phyloP scores from a whole-genome alignment of 2,113 vertebrate genomes.

The Chroicocephalus ridibundus region DNA sequence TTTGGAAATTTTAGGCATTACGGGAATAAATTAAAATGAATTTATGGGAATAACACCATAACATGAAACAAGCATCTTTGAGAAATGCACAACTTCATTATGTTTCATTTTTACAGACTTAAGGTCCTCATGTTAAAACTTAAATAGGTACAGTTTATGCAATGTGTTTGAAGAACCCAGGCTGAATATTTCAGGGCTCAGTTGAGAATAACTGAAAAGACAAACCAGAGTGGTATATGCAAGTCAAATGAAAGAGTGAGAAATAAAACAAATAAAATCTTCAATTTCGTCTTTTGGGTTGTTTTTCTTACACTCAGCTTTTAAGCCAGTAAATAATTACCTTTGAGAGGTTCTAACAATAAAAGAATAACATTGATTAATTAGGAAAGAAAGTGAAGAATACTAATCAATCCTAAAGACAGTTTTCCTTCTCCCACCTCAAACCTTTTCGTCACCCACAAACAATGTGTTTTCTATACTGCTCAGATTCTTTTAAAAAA shows the following conservation, averaged over 20 bases:
- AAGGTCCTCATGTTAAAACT: background rate
- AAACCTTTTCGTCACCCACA: background rate
- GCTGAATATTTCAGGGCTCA: background rate
- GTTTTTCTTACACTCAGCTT: slow-evolving; percentile 12
- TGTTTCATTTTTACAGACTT: background rate
- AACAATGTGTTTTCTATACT: slow-evolving; percentile 57
- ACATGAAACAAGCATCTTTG: background rate
- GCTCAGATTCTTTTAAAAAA: slow-evolving; percentile 52
- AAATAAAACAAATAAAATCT: background rate
- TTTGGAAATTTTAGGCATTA: background rate
- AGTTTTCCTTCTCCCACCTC: slow-evolving; percentile 62
- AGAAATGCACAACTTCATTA: background rate
- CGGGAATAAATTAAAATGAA: background rate
- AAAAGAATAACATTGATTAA: slow-evolving; percentile 62
- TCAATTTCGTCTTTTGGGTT: background rate
- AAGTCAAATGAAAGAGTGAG: background rate
- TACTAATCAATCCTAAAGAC: slow-evolving; percentile 69
- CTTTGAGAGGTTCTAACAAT: slow-evolving; percentile 31
- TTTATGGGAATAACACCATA: background rate
- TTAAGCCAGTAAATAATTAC: slow-evolving; percentile 52
- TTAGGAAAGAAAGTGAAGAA: slow-evolving; percentile 56
- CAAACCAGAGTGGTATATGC: background rate
- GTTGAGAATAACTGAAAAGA: background rate
- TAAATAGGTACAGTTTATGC: background rate
- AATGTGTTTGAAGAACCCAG: background rate